Conservation (phyloP, 53 echinoderm and acorn worm genomes). For the Hippasteria phrygiana region DNA sequence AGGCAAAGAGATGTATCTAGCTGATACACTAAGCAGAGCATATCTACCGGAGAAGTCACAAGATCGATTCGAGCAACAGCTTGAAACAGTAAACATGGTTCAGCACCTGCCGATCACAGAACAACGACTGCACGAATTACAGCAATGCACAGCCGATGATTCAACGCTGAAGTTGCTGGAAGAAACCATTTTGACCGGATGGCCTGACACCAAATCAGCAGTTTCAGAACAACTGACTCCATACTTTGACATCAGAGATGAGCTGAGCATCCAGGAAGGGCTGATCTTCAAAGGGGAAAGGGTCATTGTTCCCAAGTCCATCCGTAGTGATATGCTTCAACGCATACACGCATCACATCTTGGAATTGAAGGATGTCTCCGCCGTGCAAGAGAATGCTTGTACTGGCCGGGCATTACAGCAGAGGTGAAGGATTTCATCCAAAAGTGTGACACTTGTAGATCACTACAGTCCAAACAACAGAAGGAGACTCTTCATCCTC, state of each 20-base stretch:
- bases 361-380: conserved; percentile 59
- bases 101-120: conserved; percentile 53
- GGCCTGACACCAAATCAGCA: conserved; percentile 56
- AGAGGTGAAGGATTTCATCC: conserved; percentile 61
- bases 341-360: conserved; percentile 60
- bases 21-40: conserved; percentile 69
- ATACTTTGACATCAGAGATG: too few relatives aligned
- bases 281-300: conserved; percentile 66
- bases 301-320: conserved; percentile 46
- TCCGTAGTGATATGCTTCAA: conserved; percentile 49
- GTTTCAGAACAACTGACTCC: conserved; percentile 24
- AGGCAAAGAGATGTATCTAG: conserved; percentile 54
- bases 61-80: conserved; percentile 10
- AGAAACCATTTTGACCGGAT: conserved; percentile 44
- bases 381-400: conserved; percentile 67
- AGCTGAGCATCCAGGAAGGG: conserved; percentile 62
- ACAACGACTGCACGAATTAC: conserved; percentile 37
- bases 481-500: conserved; percentile 60
- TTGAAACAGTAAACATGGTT: conserved; percentile 65
- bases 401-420: conserved; percentile 73
- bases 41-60: conserved; percentile 39
- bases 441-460: conserved; percentile 66
- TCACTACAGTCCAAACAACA: conserved; percentile 40
- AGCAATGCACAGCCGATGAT: background rate
- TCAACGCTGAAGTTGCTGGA: conserved; percentile 28